These are phyloP conservation scores for Hypanus sabinus DNA, from an alignment of 2,113 vertebrate genomes.

Conservation along the genomic window DNA sequence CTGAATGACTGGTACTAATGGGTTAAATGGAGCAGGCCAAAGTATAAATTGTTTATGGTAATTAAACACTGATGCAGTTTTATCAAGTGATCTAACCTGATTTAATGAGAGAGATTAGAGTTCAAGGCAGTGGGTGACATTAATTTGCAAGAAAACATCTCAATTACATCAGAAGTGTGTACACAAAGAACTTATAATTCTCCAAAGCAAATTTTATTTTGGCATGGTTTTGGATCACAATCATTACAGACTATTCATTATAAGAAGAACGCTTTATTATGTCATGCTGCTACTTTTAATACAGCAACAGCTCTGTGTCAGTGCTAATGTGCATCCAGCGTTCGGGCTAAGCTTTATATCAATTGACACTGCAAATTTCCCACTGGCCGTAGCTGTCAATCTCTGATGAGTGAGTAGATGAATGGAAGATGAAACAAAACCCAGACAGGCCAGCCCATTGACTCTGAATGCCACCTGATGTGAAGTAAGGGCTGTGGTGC, in stretches of 20 bases:
- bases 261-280: not conserved
- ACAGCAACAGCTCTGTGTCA: too few relatives aligned
- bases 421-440: not conserved
- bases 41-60: constrained; percentile 23
- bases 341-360: not conserved
- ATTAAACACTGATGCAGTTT: constrained; percentile 17
- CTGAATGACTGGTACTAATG: not conserved
- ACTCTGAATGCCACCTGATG: not conserved
- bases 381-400: not conserved
- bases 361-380: not conserved
- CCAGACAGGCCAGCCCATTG: not conserved
- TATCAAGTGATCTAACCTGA: constrained; percentile 24
- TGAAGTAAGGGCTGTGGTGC: constrained; percentile 18
- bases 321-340: not conserved
- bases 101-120: constrained; percentile 22
- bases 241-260: not conserved
- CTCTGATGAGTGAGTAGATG: not conserved
- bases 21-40: not conserved
- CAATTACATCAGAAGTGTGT: not conserved
- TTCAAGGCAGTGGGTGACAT: not conserved
- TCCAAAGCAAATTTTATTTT: constrained; percentile 2
- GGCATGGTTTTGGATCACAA: not conserved
- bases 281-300: too few relatives aligned
- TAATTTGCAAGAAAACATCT: not conserved
- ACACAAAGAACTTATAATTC: not conserved